Evolutionary conservation across 2,797 vertebrate genomes (phyloP).

Genomic region (Gambusia yucatana): DNA sequence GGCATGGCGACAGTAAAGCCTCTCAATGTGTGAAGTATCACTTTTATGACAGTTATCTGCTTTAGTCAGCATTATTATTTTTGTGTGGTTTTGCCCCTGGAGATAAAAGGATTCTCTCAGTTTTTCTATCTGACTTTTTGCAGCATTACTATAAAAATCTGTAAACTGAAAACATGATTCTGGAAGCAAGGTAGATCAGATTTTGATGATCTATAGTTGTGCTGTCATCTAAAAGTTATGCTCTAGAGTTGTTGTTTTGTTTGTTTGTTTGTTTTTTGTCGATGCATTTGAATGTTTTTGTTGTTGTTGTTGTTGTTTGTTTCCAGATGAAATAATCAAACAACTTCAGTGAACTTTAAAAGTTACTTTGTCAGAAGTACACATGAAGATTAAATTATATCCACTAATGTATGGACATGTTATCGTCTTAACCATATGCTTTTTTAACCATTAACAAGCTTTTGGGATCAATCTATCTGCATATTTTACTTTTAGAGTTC

Average conservation of each 20-base stretch:
- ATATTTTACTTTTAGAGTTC: neutral
- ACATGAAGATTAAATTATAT: neutral
- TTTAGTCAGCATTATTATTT: constrained; percentile 4
- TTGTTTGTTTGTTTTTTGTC: neutral
- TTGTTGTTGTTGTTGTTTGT: neutral
- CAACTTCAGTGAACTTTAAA: neutral
- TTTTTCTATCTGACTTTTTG: neutral
- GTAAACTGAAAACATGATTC: neutral
- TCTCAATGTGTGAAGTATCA: neutral
- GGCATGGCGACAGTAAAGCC: neutral
- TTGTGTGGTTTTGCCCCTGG: neutral
- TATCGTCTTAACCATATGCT: neutral
- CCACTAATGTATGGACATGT: neutral
- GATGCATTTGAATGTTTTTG: neutral
- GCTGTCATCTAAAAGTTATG: neutral
- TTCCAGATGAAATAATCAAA: neutral
- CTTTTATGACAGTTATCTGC: neutral
- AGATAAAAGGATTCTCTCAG: neutral
- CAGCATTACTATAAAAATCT: neutral
- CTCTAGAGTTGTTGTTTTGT: neutral
- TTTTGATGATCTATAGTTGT: neutral
- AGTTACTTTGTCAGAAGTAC: neutral
- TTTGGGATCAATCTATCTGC: neutral
- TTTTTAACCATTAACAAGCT: neutral
- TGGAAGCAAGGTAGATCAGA: neutral